Base-by-base conservation (phyloP, 2,797 vertebrate genomes). In the Eulemur mongoz region DNA sequence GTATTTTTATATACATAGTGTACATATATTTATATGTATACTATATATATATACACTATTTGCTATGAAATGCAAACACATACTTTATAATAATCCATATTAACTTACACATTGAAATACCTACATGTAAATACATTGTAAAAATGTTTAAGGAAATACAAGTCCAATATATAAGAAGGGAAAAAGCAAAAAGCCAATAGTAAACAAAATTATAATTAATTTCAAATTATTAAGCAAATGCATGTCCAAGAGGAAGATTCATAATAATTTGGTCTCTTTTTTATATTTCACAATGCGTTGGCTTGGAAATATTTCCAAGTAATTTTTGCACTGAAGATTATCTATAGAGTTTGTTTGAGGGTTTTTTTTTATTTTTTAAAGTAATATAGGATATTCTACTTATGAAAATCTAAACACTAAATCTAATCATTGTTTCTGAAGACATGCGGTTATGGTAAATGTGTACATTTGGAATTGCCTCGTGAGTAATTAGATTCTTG, bases 121-220 rank as follows among this genome's bases (percentile, higher is more conserved):
- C 45, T 86, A 25, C 1, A 57, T 43, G 15, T n/a, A 86, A 73
- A 91, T 61, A 95, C 82, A 79, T 57, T 32, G 5, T 18, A 85
- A 85, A 73, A 63, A 59, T 50, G 72, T 32, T 73, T 89, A 63
- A 94, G 11, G 73, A 93, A 93, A 90, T 13, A 70, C 4, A 72
- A 83, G 18, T 50, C 5, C 4, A 73, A 79, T 75, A 88, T 57
- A 89, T 63, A 54, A 80, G 94, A 87, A 87, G 8, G 59, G 54
- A 67, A 52, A 93, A 35, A 35, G 7, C 22, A 54, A 86, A 89
- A 89, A 96, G 59, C 6, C 59, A 82, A 57, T 30, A 5, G 25
- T 38, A 81, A 94, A 91, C n/a, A 72, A 92, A 97, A 70, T 57
- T 70, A 50, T 82, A 63, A 70, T 73, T 82, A 52, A 82, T 81